A percentile compares a stretch with the other conserved stretches of the same genome.
Evolutionary conservation across 2,113 vertebrate species (phyloP).

Genomic region (Upupa epops): DNA sequence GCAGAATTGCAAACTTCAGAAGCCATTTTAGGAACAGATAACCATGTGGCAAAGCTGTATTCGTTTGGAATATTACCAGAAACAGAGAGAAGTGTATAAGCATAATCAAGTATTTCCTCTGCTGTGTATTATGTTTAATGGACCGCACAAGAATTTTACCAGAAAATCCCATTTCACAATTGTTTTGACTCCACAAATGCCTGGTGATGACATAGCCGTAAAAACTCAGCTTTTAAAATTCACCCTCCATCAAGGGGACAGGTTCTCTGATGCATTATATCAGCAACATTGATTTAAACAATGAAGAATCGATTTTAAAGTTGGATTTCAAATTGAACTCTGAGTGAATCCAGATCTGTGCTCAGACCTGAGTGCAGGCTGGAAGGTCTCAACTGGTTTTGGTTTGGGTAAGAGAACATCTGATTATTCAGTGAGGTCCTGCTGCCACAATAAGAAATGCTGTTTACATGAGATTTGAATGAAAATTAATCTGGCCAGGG

Average conservation of each 20-base stretch:
- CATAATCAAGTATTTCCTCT: conserved; percentile 51
- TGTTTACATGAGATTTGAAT: background rate
- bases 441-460: background rate
- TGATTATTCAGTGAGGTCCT: background rate
- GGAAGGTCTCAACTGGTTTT: background rate
- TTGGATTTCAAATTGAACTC: conserved; percentile 1
- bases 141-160: conserved; percentile 62
- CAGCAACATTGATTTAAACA: conserved; percentile 51
- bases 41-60: background rate
- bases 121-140: conserved; percentile 28
- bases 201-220: conserved; percentile 37
- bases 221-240: conserved; percentile 47
- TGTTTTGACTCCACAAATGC: conserved; percentile 47
- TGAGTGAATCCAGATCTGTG: conserved; percentile 34
- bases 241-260: background rate
- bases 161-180: conserved; percentile 60
- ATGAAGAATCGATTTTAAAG: conserved; percentile 57
- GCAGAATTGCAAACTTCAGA: background rate
- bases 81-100: conserved; percentile 17
- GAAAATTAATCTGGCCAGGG: background rate
- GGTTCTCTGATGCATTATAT: conserved; percentile 46
- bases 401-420: background rate
- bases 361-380: background rate
- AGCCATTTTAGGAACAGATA: background rate
- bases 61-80: conserved; percentile 4